Percentiles rank a stretch among this genome's conserved stretches.
Evolutionary conservation across 2,113 vertebrate species (phyloP).

Genomic region (Gulo gulo): DNA sequence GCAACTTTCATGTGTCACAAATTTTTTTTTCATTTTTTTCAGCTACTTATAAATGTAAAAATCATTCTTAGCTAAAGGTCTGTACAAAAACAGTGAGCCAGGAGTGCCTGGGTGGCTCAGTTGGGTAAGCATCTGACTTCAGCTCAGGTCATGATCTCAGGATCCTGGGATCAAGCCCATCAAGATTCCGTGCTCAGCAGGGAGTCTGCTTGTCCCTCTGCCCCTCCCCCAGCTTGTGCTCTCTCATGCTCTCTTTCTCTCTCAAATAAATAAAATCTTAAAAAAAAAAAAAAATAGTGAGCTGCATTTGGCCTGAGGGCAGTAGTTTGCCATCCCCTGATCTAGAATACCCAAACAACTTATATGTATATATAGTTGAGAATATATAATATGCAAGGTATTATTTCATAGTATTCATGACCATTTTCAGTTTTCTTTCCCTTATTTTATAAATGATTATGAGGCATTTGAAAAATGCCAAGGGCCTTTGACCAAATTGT

Average conservation of each 20-base stretch:
- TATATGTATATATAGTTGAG: not conserved
- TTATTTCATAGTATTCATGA: not conserved
- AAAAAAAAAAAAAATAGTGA: not conserved
- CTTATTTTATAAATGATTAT: not conserved
- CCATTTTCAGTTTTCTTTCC: not conserved
- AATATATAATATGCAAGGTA: not conserved
- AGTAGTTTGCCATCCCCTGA: not conserved
- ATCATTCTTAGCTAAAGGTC: not conserved
- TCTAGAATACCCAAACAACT: not conserved
- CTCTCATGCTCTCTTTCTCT: not conserved
- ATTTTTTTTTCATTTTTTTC: not conserved
- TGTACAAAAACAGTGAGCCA: not conserved
- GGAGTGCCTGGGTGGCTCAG: not conserved
- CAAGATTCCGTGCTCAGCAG: not conserved
- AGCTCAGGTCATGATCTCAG: not conserved
- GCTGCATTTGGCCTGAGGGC: not conserved
- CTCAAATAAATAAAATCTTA: not conserved
- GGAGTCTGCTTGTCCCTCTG: not conserved
- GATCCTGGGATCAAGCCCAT: not conserved
- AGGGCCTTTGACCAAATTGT: not conserved
- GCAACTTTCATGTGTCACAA: not conserved
- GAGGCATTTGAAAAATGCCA: not conserved
- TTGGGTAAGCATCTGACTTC: not conserved
- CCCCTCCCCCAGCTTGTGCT: not conserved
- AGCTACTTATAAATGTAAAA: slow-evolving; percentile 3